A percentile compares a stretch with the other conserved stretches of the same genome.
These are phyloP conservation scores for Etheostoma nigrum DNA, from an alignment of 2,797 vertebrate species.

Conservation along the genomic window DNA sequence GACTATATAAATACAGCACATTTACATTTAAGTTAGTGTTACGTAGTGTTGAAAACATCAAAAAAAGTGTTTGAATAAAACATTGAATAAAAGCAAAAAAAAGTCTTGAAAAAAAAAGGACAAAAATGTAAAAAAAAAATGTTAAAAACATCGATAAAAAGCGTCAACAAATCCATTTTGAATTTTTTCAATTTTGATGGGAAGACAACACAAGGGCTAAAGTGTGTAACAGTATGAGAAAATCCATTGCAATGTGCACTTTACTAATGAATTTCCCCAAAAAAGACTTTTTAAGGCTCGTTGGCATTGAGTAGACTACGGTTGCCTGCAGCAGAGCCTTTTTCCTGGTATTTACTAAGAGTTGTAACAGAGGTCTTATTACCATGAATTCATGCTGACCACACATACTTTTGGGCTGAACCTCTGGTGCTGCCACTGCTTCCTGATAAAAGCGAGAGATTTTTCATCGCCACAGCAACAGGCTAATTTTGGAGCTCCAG, in stretches of 20 bases:
- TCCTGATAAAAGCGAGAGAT: constrained; percentile 79
- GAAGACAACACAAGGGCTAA: background rate
- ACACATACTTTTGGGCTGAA: constrained; percentile 50
- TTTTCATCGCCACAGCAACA: constrained; percentile 74
- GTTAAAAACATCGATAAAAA: too few species aligned
- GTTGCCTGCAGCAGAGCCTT: constrained; percentile 17
- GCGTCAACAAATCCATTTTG: too few species aligned
- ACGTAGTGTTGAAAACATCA: too few species aligned
- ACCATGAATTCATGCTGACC: constrained; percentile 61
- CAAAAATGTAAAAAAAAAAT: too few species aligned
- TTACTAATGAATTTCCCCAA: constrained; percentile 39
- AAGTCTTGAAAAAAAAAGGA: too few species aligned
- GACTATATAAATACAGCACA: too few species aligned
- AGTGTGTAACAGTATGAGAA: constrained; percentile 13
- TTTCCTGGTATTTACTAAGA: constrained; percentile 61
- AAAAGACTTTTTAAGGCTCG: constrained; percentile 18
- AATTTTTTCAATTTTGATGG: too few species aligned
- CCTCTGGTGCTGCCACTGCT: constrained; percentile 59
- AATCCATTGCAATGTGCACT: constrained; percentile 41
- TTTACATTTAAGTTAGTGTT: too few species aligned
- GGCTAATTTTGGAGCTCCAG: constrained; percentile 82
- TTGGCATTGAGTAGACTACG: constrained; percentile 9
- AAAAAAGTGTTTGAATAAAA: too few species aligned
- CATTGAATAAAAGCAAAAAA: too few species aligned
- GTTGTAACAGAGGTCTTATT: constrained; percentile 52